phyloP scores from a whole-genome alignment of 2,113 vertebrate genomes.

The Ramphastos sulfuratus region DNA sequence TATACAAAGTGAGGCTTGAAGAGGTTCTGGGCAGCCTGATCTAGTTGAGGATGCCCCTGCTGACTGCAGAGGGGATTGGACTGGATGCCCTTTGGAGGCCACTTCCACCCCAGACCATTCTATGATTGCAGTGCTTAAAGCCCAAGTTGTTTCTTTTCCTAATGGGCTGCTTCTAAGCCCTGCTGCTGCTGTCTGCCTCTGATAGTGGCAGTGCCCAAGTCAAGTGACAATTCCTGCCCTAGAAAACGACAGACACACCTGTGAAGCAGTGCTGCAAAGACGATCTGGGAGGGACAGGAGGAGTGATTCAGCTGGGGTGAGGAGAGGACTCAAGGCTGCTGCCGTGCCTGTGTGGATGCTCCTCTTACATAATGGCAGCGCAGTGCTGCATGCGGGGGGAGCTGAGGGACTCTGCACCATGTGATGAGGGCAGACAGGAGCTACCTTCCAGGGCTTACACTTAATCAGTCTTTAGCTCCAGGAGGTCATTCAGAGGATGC shows the following conservation, averaged over 20 bases:
- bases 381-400: not conserved
- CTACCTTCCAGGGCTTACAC: not conserved
- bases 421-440: slow-evolving; percentile 8
- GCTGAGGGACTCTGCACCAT: not conserved
- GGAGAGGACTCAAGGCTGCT: not conserved
- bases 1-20: too few species aligned
- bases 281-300: accelerated
- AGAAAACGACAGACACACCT: not conserved
- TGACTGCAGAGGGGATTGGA: too few species aligned
- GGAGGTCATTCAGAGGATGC: slow-evolving; percentile 64
- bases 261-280: not conserved
- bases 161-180: not conserved
- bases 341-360: accelerated
- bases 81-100: too few species aligned
- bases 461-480: slow-evolving; percentile 34
- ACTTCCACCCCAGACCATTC: too few species aligned
- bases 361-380: not conserved
- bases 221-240: not conserved
- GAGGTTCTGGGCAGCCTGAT: too few species aligned
- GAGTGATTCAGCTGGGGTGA: accelerated
- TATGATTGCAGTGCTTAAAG: not conserved
- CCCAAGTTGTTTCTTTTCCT: not conserved
- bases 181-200: not conserved
- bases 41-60: too few species aligned
- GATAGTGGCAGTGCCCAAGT: not conserved